Percentiles rank a stretch among this genome's conserved stretches.
phyloP scores from a whole-genome alignment of 1,140 invertebrate genomes.

The Myzus persicae region DNA sequence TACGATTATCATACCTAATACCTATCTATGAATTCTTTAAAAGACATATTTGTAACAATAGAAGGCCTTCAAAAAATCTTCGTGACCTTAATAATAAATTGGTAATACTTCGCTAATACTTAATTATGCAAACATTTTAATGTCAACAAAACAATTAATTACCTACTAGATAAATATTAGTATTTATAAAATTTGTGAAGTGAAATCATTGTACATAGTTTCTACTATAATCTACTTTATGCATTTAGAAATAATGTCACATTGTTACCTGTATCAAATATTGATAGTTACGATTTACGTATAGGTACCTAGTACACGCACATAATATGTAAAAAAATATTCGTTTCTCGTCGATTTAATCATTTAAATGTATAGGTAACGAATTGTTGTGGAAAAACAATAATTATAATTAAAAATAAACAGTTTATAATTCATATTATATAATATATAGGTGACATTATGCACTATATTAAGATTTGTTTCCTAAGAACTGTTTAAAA shows the following conservation, averaged over 20 bases:
- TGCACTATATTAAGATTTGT: background rate
- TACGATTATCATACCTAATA: background rate
- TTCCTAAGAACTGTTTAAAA: background rate
- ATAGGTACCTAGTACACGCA: background rate
- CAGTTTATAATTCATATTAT: background rate
- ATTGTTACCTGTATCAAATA: background rate
- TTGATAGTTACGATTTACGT: background rate
- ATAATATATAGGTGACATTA: background rate
- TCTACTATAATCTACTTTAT: background rate
- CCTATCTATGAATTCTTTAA: background rate
- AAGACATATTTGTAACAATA: background rate
- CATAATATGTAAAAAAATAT: background rate
- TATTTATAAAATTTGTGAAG: background rate
- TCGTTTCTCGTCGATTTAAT: background rate
- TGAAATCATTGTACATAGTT: background rate
- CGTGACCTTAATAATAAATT: background rate
- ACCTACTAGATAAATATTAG: background rate
- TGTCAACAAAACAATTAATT: background rate
- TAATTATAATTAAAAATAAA: background rate
- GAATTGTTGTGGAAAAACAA: background rate
- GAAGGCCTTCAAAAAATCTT: constrained; percentile 14
- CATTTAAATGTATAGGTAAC: background rate
- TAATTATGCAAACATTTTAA: background rate
- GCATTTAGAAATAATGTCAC: background rate
- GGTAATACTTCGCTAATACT: background rate